Base-by-base conservation (phyloP, 2,888 invertebrate species). In the Plusia festucae region DNA sequence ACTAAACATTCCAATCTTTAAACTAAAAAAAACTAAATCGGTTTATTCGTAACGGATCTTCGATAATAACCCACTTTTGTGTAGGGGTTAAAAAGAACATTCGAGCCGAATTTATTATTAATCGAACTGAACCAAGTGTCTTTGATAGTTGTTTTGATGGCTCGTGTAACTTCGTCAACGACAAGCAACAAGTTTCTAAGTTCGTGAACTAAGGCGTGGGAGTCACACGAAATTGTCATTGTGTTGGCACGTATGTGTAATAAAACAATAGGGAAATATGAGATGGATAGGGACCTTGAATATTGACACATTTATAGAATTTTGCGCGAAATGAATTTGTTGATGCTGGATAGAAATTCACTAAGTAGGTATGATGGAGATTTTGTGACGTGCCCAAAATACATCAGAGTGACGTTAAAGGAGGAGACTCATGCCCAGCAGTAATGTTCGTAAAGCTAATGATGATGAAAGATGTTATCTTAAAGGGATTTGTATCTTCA, bases 111-210 rank as follows among this genome's bases (percentile, higher is more conserved):
- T 40, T 40, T 40, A 40, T 40, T 40, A 40, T 40, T 40, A n/a
- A 40, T 40, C 40, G n/a, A n/a, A 40, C n/a, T 13, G n/a, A 40
- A 40, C n/a, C 40, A 56, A 69, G 61, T 34, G 52, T 49, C 40
- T 49, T 40, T 30, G 3, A n/a, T 57, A 57, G 76, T 74, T 60
- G 53, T 75, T 75, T 55, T 61, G 40, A 63, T 76, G 20, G 34
- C 8, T 63, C 46, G 24, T 40, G 65, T 53, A 13, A 24, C 15
- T 52, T 15, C 24, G 22, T 57, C 40, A 57, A 46, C 64, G 52
- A 30, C 30, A 9, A 16, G 71, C 71, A 71, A 71, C 71, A 76
- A 52, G 72, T 71, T 16, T 24, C 53, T 11, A 27, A 69, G 32
- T 30, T 61, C 16, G 27, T 3, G 20, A 49, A 49, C 46, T 18